These are phyloP conservation scores for Falcaria lacertinaria DNA, from an alignment of 2,888 invertebrate genomes.

Conservation along the genomic window DNA sequence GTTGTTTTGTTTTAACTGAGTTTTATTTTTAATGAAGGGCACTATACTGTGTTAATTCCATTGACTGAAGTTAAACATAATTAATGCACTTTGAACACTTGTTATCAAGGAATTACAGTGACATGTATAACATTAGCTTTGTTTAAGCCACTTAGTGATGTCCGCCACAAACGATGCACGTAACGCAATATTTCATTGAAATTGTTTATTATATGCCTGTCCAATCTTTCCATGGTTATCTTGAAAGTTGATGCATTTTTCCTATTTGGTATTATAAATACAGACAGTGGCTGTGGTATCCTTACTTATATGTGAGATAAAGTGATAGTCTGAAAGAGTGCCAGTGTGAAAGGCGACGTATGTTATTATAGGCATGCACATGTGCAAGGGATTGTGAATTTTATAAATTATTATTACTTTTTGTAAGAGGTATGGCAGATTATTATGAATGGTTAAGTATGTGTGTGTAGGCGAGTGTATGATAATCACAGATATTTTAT, in stretches of 20 bases:
- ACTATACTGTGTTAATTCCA: neutral
- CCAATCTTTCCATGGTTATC: conserved; percentile 69
- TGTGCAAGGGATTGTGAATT: conserved; percentile 78
- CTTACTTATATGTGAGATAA: conserved; percentile 71
- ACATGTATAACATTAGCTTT: neutral
- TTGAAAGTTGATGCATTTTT: conserved; percentile 72
- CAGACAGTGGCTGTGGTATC: conserved; percentile 80
- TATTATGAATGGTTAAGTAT: conserved; percentile 43
- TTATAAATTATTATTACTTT: conserved; percentile 74
- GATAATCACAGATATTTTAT: conserved; percentile 63
- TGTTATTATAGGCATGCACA: conserved; percentile 78
- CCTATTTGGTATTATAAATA: conserved; percentile 80
- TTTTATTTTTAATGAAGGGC: neutral
- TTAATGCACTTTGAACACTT: neutral
- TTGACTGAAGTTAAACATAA: neutral
- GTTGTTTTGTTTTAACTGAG: neutral
- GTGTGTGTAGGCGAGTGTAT: conserved; percentile 43
- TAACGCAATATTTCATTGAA: conserved; percentile 54
- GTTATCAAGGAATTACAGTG: neutral
- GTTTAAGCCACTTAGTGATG: conserved; percentile 1
- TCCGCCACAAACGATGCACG: conserved; percentile 57
- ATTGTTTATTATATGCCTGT: conserved; percentile 62
- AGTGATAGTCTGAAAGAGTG: conserved; percentile 58
- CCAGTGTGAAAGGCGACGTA: conserved; percentile 59
- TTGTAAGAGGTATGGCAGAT: conserved; percentile 64